Base-by-base conservation (phyloP, 2,797 vertebrate genomes). In the Chiloscyllium punctatum region DNA sequence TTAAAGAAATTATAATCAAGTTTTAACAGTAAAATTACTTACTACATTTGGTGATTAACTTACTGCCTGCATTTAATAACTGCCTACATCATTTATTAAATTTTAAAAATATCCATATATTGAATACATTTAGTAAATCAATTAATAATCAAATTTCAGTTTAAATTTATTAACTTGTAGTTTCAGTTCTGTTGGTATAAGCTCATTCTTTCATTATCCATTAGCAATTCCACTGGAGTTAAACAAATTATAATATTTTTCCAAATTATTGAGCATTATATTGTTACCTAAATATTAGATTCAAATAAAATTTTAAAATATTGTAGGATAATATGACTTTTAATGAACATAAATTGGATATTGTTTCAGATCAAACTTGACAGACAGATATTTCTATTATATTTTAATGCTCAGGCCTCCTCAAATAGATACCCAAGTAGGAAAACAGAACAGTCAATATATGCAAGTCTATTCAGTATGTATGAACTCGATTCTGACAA, bases 141-240 rank as follows among this genome's bases (percentile, higher is more conserved):
- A 88, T 88, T 88, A 88, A 88, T 30, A 88, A 88, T 88, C 53
- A 53, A 88, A 88, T 88, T 88, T 88, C 86, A 88, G 86, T 53
- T 51, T 53, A 84, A 84, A 84, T 84, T 84, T 84, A 84, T 84
- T 84, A 84, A 88, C 86, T 57, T 88, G 30, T 30, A 57, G 27
- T 27, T 88, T 15, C 30, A 88, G 42, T 16, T 84, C 82, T 84
- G 25, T 57, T 88, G 30, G 30, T 57, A 16, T 88, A 88, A 57
- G 30, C 30, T 88, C 25, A 87, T 87, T 87, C 2, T 87, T 48
- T 57, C 33, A 18, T 77, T 30, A 27, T 33, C 86, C 6, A 88
- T 88, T 53, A 53, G 30, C 86, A 87, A 87, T 87, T 25, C 86
- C 48, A 57, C 51, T 53, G 86, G 48, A 84, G 82, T 84, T 84